Evolutionary conservation across 2,113 vertebrate species (phyloP).

Genomic region (Buteo buteo): DNA sequence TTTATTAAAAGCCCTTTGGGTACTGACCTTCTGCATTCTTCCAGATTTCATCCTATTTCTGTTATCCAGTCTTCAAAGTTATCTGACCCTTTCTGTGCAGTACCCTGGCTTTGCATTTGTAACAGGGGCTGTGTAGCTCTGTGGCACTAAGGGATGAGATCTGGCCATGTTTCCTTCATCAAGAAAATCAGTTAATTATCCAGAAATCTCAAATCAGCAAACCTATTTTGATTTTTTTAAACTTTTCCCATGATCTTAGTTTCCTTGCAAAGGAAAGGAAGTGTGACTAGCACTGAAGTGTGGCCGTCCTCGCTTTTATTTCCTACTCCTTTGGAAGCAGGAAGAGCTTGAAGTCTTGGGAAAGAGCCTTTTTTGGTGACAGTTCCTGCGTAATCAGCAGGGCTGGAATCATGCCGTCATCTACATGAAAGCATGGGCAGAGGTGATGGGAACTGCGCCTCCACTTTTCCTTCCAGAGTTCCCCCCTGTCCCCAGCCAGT

Average conservation of each 20-base stretch:
- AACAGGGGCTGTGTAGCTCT: neutral
- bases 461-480: neutral
- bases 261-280: neutral
- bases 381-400: neutral
- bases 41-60: neutral
- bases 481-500: neutral
- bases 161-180: neutral
- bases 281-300: neutral
- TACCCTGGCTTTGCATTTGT: neutral
- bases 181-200: neutral
- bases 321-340: constrained; percentile 17
- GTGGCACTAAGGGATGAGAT: neutral
- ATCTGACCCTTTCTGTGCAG: neutral
- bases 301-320: fast-evolving
- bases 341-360: neutral
- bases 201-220: neutral
- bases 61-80: neutral
- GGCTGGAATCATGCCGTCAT: neutral
- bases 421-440: fast-evolving
- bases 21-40: neutral
- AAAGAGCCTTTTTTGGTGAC: neutral
- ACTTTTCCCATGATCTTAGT: neutral
- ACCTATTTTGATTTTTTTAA: neutral
- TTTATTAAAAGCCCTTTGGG: neutral
- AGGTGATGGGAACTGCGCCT: neutral